A percentile compares a stretch with the other conserved stretches of the same genome.
phyloP scores from a whole-genome alignment of 2,888 invertebrate species.

The Drosophila bunnanda region DNA sequence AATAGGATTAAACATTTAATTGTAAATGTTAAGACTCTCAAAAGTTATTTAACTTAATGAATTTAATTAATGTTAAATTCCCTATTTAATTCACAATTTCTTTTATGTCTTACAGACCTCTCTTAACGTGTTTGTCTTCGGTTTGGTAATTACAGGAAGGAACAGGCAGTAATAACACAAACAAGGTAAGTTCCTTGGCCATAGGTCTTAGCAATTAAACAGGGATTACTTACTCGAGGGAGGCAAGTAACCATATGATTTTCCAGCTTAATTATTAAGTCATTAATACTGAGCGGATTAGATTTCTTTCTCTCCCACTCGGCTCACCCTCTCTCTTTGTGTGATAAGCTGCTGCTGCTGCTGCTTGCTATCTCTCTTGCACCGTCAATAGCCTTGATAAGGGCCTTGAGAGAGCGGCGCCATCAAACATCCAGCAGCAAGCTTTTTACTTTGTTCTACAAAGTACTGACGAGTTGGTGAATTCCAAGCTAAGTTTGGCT shows the following conservation, averaged over 20 bases:
- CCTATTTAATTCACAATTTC: slow-evolving; percentile 6
- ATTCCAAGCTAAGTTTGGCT: background rate
- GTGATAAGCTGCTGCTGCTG: slow-evolving; percentile 9
- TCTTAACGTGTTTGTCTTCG: slow-evolving; percentile 38
- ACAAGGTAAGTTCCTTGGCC: slow-evolving; percentile 56
- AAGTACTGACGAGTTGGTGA: background rate
- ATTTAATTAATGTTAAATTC: slow-evolving; percentile 7
- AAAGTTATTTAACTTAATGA: background rate
- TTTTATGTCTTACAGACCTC: slow-evolving; percentile 30
- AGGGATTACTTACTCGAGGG: slow-evolving; percentile 14
- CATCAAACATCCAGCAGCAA: slow-evolving; percentile 31
- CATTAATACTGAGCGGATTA: slow-evolving; percentile 31
- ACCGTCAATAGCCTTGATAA: slow-evolving; percentile 43
- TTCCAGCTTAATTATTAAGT: slow-evolving; percentile 28
- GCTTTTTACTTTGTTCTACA: slow-evolving; percentile 21
- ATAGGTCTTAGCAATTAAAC: slow-evolving; percentile 29
- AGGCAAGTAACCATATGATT: slow-evolving; percentile 13
- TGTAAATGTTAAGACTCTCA: background rate
- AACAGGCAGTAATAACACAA: slow-evolving; percentile 41
- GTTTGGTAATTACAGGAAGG: slow-evolving; percentile 38
- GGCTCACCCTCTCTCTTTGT: background rate
- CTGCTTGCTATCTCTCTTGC: slow-evolving; percentile 9
- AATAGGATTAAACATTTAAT: background rate
- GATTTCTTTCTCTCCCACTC: background rate
- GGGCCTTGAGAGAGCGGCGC: slow-evolving; percentile 41